phyloP scores from a whole-genome alignment of 2,113 vertebrate species.

The Antennarius striatus region DNA sequence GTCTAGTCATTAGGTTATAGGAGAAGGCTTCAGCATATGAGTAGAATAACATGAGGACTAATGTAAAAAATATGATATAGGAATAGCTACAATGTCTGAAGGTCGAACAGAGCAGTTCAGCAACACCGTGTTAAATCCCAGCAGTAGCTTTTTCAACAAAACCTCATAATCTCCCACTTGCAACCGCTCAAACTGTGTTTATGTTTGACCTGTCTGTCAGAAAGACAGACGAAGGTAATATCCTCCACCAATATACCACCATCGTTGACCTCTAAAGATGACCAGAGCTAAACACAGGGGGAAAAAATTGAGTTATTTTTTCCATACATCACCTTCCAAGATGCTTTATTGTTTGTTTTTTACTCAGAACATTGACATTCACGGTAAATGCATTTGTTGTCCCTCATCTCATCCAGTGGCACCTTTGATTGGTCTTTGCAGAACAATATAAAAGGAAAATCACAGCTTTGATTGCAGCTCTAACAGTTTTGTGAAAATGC shows the following conservation, averaged over 20 bases:
- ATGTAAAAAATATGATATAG: conserved; percentile 25
- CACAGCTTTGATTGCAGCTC: conserved; percentile 23
- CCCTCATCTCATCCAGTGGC: not conserved
- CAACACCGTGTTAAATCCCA: conserved; percentile 17
- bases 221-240: conserved; percentile 4
- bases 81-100: not conserved
- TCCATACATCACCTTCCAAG: not conserved
- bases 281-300: not conserved
- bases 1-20: conserved; percentile 54
- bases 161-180: conserved; percentile 35
- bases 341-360: not conserved
- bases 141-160: conserved; percentile 45
- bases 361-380: not conserved
- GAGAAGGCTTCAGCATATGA: conserved; percentile 10
- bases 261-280: conserved; percentile 26
- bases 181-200: conserved; percentile 6
- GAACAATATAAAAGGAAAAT: conserved; percentile 7
- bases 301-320: not conserved
- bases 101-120: not conserved
- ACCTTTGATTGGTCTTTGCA: conserved; percentile 22
- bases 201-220: conserved; percentile 22
- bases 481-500: conserved; percentile 10
- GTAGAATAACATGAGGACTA: conserved; percentile 22
- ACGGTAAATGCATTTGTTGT: not conserved
- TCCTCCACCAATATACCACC: too few relatives aligned